phyloP scores from a whole-genome alignment of 2,888 invertebrate species.

The Drosophila meridionalis region DNA sequence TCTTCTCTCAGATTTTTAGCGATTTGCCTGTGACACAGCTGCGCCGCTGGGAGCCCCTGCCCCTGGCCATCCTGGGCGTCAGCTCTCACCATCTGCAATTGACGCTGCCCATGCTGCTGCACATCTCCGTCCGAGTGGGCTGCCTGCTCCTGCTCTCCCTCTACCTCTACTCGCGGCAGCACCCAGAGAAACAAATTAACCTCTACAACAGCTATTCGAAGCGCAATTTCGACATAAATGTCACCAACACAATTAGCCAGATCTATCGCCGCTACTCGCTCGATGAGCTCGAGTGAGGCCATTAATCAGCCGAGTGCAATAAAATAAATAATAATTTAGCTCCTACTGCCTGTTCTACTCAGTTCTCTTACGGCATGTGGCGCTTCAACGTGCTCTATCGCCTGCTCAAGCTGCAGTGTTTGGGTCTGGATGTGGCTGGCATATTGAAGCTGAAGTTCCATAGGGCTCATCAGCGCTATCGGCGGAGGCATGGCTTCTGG shows the following conservation, averaged over 20 bases:
- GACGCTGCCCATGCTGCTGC: constrained; percentile 30
- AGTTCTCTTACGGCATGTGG: constrained; percentile 54
- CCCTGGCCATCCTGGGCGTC: constrained; percentile 24
- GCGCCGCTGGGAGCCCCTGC: constrained; percentile 5
- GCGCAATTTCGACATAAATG: constrained; percentile 59
- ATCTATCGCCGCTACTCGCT: constrained; percentile 59
- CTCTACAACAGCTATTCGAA: constrained; percentile 27
- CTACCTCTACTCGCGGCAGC: constrained; percentile 10
- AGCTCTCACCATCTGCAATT: constrained; percentile 16
- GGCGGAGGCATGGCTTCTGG: neutral
- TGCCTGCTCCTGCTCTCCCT: constrained; percentile 23
- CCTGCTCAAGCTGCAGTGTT: constrained; percentile 23
- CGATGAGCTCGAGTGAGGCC: constrained; percentile 52
- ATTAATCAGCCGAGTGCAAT: constrained; percentile 12
- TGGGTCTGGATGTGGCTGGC: constrained; percentile 32
- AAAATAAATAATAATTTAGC: neutral
- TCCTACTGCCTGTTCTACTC: neutral
- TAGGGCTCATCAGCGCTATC: constrained; percentile 23
- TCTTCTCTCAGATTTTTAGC: constrained; percentile 39
- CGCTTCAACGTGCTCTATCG: constrained; percentile 31
- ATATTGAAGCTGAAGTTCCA: constrained; percentile 42
- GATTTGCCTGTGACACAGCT: constrained; percentile 34
- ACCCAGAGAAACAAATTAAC: constrained; percentile 15
- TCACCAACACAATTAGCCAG: constrained; percentile 59
- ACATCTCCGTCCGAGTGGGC: constrained; percentile 4